Evolutionary conservation across 2,113 vertebrate genomes (phyloP).

Genomic region (Percopsis transmontana): DNA sequence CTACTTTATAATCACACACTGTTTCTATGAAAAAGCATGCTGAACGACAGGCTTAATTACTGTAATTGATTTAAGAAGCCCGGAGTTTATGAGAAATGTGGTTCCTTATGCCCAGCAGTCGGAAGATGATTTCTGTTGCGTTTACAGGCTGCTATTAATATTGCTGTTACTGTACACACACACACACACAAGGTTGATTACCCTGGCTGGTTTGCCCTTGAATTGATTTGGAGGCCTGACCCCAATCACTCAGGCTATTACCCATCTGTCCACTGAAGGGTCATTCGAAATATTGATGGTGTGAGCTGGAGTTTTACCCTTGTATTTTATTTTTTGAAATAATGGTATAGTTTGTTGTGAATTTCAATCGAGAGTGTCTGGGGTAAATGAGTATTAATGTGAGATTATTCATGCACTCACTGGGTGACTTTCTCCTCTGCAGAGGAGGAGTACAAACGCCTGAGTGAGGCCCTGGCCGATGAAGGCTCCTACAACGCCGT

Average conservation of each 20-base stretch:
- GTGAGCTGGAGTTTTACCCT: conserved; percentile 49
- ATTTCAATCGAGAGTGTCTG: conserved; percentile 25
- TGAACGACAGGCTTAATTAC: too few species aligned
- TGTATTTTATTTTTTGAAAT: conserved; percentile 23
- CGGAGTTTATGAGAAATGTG: too few species aligned
- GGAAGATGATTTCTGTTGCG: too few species aligned
- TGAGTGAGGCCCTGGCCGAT: conserved; percentile 95
- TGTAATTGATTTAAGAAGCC: too few species aligned
- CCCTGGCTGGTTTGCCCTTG: conserved; percentile 60
- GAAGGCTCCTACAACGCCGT: conserved; percentile 93
- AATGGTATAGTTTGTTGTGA: conserved; percentile 19
- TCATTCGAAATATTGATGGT: conserved; percentile 52
- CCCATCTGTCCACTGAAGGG: conserved; percentile 54
- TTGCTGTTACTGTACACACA: not conserved
- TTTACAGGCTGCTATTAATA: not conserved
- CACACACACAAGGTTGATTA: conserved; percentile 29
- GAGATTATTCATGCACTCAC: not conserved
- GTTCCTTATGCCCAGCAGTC: too few species aligned
- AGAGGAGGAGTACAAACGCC: conserved; percentile 99
- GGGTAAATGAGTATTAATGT: not conserved
- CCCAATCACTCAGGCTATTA: conserved; percentile 61
- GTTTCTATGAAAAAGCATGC: too few species aligned
- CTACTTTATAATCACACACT: too few species aligned
- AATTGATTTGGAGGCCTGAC: conserved; percentile 51
- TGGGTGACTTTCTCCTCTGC: conserved; percentile 55